These are phyloP conservation scores for Garrulus glandarius DNA, from an alignment of 2,797 vertebrate species.

Conservation along the genomic window DNA sequence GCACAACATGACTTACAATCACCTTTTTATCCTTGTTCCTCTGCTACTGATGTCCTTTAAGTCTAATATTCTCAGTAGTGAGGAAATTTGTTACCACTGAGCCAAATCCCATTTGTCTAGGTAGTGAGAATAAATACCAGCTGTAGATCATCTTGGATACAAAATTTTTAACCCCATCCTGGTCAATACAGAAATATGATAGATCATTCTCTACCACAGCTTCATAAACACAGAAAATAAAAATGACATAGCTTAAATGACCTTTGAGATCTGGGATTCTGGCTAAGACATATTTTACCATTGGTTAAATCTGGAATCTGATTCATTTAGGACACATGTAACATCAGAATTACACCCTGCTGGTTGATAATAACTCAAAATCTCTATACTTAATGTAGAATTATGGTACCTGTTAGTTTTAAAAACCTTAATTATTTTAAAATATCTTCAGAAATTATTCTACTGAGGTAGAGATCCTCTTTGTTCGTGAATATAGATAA, in stretches of 20 bases:
- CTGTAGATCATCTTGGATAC: not conserved
- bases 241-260: not conserved
- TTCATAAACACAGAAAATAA: not conserved
- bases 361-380: not conserved
- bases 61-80: constrained; percentile 3
- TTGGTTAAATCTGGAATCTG: not conserved
- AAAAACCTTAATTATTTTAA: not conserved
- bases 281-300: not conserved
- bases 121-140: not conserved
- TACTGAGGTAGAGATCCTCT: not conserved
- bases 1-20: not conserved
- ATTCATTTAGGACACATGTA: not conserved
- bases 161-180: constrained; percentile 17
- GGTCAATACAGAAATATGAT: not conserved
- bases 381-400: not conserved
- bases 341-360: not conserved
- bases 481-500: not conserved
- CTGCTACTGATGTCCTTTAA: not conserved
- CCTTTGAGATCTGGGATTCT: not conserved
- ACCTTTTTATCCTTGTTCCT: constrained; percentile 11
- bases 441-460: constrained; percentile 3
- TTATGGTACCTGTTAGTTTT: not conserved
- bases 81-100: constrained; percentile 9
- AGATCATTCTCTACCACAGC: not conserved
- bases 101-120: not conserved